Conservation (phyloP, 1,140 invertebrate species). For the Epicauta chinensis region DNA sequence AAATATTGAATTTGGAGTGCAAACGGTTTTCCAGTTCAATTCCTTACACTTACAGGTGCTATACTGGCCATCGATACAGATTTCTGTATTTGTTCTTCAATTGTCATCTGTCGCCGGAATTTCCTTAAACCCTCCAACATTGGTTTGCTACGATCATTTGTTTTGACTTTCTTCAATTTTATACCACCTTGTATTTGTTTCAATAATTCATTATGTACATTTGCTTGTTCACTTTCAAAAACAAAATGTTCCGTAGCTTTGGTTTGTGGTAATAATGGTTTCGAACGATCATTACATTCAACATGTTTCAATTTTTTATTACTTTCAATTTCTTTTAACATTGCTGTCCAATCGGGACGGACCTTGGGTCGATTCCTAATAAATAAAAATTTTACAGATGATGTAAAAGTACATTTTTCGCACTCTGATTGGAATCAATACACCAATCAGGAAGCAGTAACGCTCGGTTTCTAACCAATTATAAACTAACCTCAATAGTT, state of each 20-base stretch:
- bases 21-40: too few species aligned
- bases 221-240: constrained; percentile 80
- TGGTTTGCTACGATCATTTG: constrained; percentile 81
- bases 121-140: constrained; percentile 75
- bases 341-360: constrained; percentile 78
- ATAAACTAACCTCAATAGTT: constrained; percentile 42
- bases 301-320: constrained; percentile 72
- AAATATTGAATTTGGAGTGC: too few species aligned
- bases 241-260: constrained; percentile 66
- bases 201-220: constrained; percentile 74
- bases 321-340: constrained; percentile 84
- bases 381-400: neutral
- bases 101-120: constrained; percentile 80
- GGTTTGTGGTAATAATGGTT: constrained; percentile 54
- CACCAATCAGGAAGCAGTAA: too few species aligned
- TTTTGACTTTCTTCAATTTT: constrained; percentile 67
- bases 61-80: constrained; percentile 59
- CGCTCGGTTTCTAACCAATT: too few species aligned
- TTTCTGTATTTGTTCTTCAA: constrained; percentile 80
- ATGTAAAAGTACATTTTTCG: too few species aligned
- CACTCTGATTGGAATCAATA: too few species aligned
- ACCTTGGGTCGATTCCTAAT: constrained; percentile 62
- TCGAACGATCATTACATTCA: constrained; percentile 71
- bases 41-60: constrained; percentile 36
- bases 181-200: constrained; percentile 77